Evolutionary conservation across 1,140 invertebrate species (phyloP).

Genomic region (Drosophila busckii): DNA sequence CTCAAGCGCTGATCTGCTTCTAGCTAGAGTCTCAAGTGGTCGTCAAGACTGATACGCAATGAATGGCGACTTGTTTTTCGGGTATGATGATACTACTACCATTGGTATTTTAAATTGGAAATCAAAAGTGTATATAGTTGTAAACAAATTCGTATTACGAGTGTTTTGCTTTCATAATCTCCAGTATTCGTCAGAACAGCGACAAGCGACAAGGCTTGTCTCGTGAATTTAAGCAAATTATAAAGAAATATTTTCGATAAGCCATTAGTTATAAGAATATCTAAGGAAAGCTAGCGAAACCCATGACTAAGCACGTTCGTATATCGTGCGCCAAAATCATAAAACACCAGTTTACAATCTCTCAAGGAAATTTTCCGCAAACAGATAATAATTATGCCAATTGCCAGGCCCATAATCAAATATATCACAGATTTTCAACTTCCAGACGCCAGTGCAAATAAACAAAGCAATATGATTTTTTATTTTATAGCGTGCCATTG

Average conservation of each 20-base stretch:
- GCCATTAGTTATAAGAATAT: no score
- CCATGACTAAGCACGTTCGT: conserved; percentile 18
- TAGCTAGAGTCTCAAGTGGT: conserved; percentile 1
- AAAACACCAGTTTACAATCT: conserved; percentile 47
- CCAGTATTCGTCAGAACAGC: no score
- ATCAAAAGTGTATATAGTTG: conserved; percentile 8
- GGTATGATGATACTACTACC: no score
- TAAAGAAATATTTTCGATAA: conserved; percentile 30
- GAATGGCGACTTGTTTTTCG: conserved; percentile 67
- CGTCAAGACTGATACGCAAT: conserved; percentile 55
- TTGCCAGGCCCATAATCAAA: conserved; percentile 28
- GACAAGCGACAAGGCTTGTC: not conserved
- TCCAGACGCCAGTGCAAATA: conserved; percentile 51
- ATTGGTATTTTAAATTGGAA: conserved; percentile 30
- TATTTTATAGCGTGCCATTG: conserved; percentile 9
- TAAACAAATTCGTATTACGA: no score
- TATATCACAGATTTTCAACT: conserved; percentile 25
- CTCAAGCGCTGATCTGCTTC: conserved; percentile 20
- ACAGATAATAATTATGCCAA: conserved; percentile 43
- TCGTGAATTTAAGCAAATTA: conserved; percentile 40
- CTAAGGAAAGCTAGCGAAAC: conserved; percentile 2
- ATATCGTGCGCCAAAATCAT: conserved; percentile 19
- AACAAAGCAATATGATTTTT: conserved; percentile 31
- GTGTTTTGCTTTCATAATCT: no score
- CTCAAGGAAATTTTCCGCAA: conserved; percentile 55